Conservation (phyloP, 2,113 vertebrate genomes). For the Aptenodytes forsteri region DNA sequence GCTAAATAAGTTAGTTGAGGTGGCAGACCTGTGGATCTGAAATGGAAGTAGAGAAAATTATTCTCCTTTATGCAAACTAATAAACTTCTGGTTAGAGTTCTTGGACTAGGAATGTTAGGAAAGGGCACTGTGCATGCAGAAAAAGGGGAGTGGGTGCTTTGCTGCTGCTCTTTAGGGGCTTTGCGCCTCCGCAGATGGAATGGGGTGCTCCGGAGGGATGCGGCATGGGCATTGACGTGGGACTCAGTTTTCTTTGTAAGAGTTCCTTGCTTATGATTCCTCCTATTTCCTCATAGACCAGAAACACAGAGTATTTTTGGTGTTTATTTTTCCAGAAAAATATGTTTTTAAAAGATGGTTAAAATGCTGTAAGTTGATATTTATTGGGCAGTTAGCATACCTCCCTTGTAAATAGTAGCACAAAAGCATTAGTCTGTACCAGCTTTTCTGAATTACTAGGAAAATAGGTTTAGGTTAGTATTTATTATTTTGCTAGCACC, state of each 20-base stretch:
- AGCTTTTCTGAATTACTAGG: neutral
- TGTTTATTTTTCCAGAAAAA: neutral
- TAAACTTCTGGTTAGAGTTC: neutral
- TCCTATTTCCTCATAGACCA: neutral
- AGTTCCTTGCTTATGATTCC: neutral
- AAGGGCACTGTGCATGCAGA: neutral
- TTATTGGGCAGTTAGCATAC: neutral
- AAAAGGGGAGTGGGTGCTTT: neutral
- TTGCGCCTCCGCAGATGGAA: too few species aligned
- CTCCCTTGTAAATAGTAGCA: neutral
- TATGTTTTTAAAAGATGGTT: neutral
- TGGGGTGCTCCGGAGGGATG: neutral
- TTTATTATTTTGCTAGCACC: neutral
- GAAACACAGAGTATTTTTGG: neutral
- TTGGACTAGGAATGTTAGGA: neutral
- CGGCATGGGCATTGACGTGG: fast-evolving
- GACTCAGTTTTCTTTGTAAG: neutral
- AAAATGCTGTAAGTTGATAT: neutral
- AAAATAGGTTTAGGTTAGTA: neutral
- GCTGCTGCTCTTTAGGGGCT: neutral
- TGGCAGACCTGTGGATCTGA: neutral
- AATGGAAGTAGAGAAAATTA: neutral
- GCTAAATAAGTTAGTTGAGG: too few species aligned
- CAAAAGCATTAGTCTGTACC: neutral
- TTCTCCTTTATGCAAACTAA: too few species aligned